Evolutionary conservation across 2,113 vertebrate species (phyloP).

Genomic region (Himantopus leucocephalus): DNA sequence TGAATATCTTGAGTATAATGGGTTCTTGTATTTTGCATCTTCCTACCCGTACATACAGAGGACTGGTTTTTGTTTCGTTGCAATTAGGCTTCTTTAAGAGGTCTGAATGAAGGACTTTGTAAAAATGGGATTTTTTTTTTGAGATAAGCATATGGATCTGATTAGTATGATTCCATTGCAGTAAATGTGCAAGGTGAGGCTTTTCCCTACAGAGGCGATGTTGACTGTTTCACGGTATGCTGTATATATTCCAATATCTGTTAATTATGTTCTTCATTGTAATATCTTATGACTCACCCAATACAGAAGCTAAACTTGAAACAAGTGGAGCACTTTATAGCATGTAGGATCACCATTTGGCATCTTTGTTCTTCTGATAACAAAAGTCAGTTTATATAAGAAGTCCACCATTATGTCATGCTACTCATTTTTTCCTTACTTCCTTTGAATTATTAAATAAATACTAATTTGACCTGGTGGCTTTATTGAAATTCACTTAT

Average conservation of each 20-base stretch:
- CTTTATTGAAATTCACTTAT: neutral
- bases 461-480: neutral
- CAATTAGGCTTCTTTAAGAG: neutral
- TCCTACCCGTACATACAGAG: fast-evolving
- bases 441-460: neutral
- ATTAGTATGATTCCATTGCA: neutral
- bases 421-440: neutral
- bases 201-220: neutral
- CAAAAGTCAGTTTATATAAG: fast-evolving
- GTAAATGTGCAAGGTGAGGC: neutral
- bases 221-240: neutral
- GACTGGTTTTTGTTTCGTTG: neutral
- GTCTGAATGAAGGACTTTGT: neutral
- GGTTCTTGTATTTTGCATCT: neutral
- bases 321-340: neutral
- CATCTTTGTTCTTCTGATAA: neutral
- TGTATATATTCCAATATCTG: neutral
- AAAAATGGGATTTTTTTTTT: neutral
- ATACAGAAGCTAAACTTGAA: neutral
- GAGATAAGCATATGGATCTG: neutral
- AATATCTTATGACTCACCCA: neutral
- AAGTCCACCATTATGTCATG: fast-evolving
- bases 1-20: neutral
- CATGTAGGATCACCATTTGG: neutral
- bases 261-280: neutral